phyloP scores from a whole-genome alignment of 2,113 vertebrate genomes.

The Archocentrus centrarchus region DNA sequence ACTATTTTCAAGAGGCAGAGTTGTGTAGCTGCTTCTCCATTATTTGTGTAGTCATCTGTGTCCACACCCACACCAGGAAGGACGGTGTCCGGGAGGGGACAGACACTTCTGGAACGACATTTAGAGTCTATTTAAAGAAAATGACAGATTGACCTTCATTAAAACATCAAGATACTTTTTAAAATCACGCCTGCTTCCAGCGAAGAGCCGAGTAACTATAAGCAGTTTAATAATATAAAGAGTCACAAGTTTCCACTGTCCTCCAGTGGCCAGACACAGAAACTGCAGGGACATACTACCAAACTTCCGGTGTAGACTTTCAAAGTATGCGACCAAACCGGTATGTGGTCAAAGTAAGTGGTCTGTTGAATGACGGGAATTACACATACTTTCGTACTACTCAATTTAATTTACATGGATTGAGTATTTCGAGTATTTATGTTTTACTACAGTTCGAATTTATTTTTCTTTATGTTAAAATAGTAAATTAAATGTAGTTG shows the following conservation, averaged over 20 bases:
- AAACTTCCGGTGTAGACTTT: not conserved
- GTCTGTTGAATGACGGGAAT: no score
- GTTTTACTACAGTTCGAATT: no score
- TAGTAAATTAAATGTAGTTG: no score
- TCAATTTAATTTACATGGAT: no score
- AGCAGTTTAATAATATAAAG: not conserved
- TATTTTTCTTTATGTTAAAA: no score
- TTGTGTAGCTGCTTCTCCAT: constrained; percentile 31
- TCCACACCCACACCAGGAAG: constrained; percentile 68
- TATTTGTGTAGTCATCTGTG: constrained; percentile 53
- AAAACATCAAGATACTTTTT: not conserved
- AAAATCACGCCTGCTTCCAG: not conserved
- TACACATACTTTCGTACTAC: no score
- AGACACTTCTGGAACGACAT: fast-evolving
- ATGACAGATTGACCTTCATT: not conserved
- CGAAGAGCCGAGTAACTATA: fast-evolving
- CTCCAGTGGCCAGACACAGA: not conserved
- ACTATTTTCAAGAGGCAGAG: not conserved
- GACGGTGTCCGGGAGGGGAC: constrained; percentile 31
- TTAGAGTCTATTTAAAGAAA: not conserved
- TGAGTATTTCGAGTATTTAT: no score
- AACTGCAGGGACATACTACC: not conserved
- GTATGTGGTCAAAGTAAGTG: no score
- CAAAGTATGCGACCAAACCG: not conserved
- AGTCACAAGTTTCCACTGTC: not conserved